Base-by-base conservation (phyloP, 2,888 invertebrate genomes). In the Buathra laborator region DNA sequence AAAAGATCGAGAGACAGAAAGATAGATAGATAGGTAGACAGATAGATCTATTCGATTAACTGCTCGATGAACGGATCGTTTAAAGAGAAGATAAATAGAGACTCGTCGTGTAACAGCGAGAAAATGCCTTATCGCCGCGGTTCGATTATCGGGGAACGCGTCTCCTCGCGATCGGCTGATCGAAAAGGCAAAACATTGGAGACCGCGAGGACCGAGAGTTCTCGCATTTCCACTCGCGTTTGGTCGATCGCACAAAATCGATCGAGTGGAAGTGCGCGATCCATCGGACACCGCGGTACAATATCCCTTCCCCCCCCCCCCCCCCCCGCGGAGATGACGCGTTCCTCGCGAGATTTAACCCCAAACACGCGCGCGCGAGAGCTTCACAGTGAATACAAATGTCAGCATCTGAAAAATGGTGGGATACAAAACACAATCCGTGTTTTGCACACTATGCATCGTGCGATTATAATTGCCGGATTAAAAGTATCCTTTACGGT, bases 331-430 rank as follows among this genome's bases (percentile, higher is more conserved):
- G 76, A 76, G 76, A 32, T 51, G 79, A 82, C 79, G 82, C 85
- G 79, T 85, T 82, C 85, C 79, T 76, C 78, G 76, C 67, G 37
- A 44, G 53, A 12, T 29, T 66, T 43, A 51, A 67, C 76, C 37
- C 37, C 62, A 66, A 62, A 64, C 51, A 80, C 37, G 51, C 72
- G 67, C 64, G 66, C 78, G 83, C 74, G 81, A 37, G 37, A 37
- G 37, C 85, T 62, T 32, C 29, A 32, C 80, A 86, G 78, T 85
- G 71, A n/a, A 86, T 81, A 86, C 84, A 85, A 86, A 85, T 86
- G 86, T 88, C 87, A 86, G 85, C 86, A 88, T 87, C 88, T 88
- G 87, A 86, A 88, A 87, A 87, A 86, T 62, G 83, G 85, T 86
- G 87, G 74, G 79, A 81, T 67, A 84, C 37, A 70, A 81, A 82